Evolutionary conservation across 2,113 vertebrate genomes (phyloP).

Genomic region (Petromus typicus): DNA sequence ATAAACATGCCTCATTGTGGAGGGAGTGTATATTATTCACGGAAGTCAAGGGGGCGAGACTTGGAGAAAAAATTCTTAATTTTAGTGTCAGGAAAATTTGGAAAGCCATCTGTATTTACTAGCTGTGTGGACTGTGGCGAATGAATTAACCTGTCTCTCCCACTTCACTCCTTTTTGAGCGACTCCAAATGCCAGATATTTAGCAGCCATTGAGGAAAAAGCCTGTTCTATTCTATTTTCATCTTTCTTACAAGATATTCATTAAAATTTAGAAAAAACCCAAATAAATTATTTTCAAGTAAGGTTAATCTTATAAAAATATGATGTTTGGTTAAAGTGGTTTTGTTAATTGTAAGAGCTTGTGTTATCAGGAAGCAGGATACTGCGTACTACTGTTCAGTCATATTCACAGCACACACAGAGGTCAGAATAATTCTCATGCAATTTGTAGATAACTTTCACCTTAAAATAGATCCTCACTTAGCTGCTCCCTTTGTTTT

Average conservation of each 20-base stretch:
- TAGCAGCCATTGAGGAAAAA: slow-evolving; percentile 4
- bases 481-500: slow-evolving; percentile 19
- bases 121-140: neutral
- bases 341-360: neutral
- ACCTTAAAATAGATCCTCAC: neutral
- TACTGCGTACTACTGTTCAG: neutral
- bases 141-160: neutral
- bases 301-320: neutral
- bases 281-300: slow-evolving; percentile 23
- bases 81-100: neutral
- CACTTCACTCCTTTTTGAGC: neutral
- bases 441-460: neutral
- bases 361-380: neutral
- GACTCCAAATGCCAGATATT: neutral
- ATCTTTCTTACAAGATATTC: slow-evolving; percentile 19
- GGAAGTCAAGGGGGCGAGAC: neutral
- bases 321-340: neutral
- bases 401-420: no score
- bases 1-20: neutral
- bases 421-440: neutral
- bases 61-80: neutral
- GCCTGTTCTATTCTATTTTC: neutral
- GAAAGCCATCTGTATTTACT: neutral
- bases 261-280: slow-evolving; percentile 25
- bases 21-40: neutral